Conservation (phyloP, 2,797 vertebrate genomes). For the Geotrypetes seraphini region DNA sequence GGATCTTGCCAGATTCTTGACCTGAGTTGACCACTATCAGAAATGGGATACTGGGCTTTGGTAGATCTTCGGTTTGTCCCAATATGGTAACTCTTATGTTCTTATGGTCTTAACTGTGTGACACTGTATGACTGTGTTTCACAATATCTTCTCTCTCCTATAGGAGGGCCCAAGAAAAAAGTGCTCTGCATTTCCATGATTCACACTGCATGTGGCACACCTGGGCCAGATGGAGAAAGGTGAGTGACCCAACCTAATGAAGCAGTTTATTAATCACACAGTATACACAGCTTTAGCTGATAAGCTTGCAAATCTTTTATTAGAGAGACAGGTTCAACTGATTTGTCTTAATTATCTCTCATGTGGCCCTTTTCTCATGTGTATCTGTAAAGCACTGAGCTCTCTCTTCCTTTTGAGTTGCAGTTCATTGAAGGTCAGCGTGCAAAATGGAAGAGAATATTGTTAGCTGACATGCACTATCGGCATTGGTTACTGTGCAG, state of each 20-base stretch:
- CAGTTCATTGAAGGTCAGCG: constrained; percentile 52
- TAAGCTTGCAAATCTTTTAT: too few relatives aligned
- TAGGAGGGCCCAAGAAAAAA: constrained; percentile 51
- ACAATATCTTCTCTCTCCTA: background rate
- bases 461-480: constrained; percentile 40
- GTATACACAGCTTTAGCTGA: accelerated
- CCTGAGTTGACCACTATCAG: too few relatives aligned
- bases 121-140: too few relatives aligned
- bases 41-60: too few relatives aligned
- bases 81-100: too few relatives aligned
- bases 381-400: background rate
- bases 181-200: constrained; percentile 43
- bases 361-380: background rate
- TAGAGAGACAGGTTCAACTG: too few relatives aligned
- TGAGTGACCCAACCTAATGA: too few relatives aligned
- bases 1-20: too few relatives aligned
- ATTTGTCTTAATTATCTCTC: background rate
- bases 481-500: constrained; percentile 37
- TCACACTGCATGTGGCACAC: constrained; percentile 38
- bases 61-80: too few relatives aligned
- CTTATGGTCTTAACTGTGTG: too few relatives aligned
- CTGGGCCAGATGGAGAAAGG: constrained; percentile 73
- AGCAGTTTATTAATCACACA: too few relatives aligned
- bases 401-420: background rate
- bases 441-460: constrained; percentile 42